Base-by-base conservation (phyloP, 92 coral and sea anemone genomes). In the Actinernus sp. region DNA sequence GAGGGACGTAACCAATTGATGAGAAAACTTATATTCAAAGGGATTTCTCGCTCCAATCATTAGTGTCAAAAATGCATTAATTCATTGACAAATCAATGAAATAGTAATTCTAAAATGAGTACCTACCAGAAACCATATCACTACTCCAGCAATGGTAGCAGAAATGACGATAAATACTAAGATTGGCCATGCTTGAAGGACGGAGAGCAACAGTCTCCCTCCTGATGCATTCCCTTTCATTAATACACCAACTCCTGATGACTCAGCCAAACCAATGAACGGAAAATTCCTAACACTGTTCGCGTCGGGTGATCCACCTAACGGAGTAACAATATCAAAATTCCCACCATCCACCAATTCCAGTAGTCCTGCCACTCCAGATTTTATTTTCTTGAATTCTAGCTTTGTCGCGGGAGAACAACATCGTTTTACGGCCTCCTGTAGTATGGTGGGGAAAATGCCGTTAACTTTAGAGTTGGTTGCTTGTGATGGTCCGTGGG, bases 111-210 rank as follows among this genome's bases (percentile, higher is more conserved):
- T n/a, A n/a, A n/a, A n/a, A n/a, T n/a, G 41, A 36, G 21, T 7
- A 64, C 95, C 72, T 59, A 95, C 97, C 92, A 87, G 65, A 47
- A 88, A 51, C 99, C 99, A 95, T 64, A 95, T 95, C 13, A 95
- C 61, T 11, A 95, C 76, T 4, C 99, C 99, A 13, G 99, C 96
- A 5, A 87, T 49, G 1, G 93, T 41, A 3, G 99, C 99, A 5
- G 99, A 80, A 17, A 95, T 74, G 18, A 95, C 57, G 34, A 95
- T 95, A 58, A 95, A 95, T 28, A 95, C 83, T 12, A 95, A 65
- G 27, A 95, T 73, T 2, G 99, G 99, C 99, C 99, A 95, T 6
- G 95, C 97, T 49, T 86, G 83, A 30, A 95, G 72, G 19, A 95
- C 84, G 5, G 99, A 91, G 31, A 86, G 27, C 64, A 95, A 54